phyloP scores from a whole-genome alignment of 2,797 vertebrate genomes.

The Peromyscus attwateri region DNA sequence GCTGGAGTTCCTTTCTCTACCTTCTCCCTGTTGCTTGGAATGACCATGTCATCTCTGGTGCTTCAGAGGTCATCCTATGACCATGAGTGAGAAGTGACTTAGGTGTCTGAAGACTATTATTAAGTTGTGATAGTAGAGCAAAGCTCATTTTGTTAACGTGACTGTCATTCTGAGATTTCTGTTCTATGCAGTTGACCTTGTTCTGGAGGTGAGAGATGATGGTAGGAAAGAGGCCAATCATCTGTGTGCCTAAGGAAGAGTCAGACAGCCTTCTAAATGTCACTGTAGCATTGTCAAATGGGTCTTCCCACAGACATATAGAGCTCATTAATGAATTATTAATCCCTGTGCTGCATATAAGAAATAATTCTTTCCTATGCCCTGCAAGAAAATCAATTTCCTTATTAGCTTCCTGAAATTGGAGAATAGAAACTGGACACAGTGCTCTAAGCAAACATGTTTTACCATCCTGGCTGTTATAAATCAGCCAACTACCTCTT shows the following conservation, averaged over 20 bases:
- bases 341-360: neutral
- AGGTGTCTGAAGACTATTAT: neutral
- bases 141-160: neutral
- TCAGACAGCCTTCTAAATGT: no score
- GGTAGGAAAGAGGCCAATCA: neutral
- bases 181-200: neutral
- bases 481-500: neutral
- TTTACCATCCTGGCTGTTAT: neutral
- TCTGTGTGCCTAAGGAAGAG: neutral
- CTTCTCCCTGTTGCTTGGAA: neutral
- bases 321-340: neutral
- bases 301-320: neutral
- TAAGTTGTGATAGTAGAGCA: neutral
- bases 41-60: no score
- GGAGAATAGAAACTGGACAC: neutral
- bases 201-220: neutral
- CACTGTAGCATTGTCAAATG: neutral
- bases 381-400: neutral
- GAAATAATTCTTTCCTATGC: neutral
- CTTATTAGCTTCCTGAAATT: neutral
- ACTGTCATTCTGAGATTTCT: neutral
- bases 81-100: neutral
- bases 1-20: neutral
- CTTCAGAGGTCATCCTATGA: neutral
- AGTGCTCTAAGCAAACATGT: neutral